phyloP scores from a whole-genome alignment of 1,140 invertebrate species.

The Drosophila navojoa region DNA sequence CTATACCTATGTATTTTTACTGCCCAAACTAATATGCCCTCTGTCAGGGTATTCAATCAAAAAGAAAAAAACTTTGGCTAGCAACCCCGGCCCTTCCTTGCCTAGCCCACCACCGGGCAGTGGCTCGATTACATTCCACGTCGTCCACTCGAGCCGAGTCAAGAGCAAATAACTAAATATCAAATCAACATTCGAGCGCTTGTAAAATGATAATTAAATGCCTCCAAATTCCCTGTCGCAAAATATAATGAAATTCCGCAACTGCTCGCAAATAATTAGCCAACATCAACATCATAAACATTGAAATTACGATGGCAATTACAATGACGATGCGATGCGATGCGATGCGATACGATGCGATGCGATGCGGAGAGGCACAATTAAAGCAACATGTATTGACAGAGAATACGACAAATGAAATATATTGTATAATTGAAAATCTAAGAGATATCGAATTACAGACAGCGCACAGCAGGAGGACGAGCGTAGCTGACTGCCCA shows the following conservation, averaged over 20 bases:
- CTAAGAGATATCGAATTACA: background rate
- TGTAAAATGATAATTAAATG: constrained; percentile 53
- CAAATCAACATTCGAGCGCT: constrained; percentile 42
- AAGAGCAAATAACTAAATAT: constrained; percentile 40
- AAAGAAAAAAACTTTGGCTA: too few species aligned
- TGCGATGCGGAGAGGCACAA: constrained; percentile 18
- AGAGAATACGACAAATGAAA: constrained; percentile 1
- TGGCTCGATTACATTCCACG: constrained; percentile 24
- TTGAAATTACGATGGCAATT: constrained; percentile 29
- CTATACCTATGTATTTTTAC: too few species aligned
- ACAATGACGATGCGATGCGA: background rate
- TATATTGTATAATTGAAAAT: constrained; percentile 1
- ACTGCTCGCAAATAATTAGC: constrained; percentile 33
- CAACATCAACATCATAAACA: constrained; percentile 32
- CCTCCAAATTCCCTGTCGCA: constrained; percentile 26
- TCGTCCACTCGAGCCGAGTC: background rate
- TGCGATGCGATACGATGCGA: background rate
- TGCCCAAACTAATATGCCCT: background rate
- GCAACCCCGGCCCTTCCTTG: too few species aligned
- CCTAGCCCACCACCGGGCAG: background rate
- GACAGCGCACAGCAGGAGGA: background rate
- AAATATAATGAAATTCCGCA: constrained; percentile 39
- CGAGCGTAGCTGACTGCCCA: too few species aligned
- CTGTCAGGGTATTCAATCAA: background rate
- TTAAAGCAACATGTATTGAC: constrained; percentile 32